Conservation (phyloP, 2,888 invertebrate genomes). For the Eustalomyia histrio region DNA sequence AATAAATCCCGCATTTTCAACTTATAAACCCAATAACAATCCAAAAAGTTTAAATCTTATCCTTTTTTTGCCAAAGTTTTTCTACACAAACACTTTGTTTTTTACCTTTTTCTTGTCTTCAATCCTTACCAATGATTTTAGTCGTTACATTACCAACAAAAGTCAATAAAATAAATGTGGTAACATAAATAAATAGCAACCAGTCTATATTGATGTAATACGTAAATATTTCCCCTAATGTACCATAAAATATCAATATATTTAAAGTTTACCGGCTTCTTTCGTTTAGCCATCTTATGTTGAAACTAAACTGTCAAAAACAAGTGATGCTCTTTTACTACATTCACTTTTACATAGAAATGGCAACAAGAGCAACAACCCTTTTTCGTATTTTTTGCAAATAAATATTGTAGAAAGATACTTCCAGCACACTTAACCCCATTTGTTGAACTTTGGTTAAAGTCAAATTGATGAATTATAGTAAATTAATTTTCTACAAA, state of each 20-base stretch:
- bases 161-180: slow-evolving; percentile 62
- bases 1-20: too few species aligned
- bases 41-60: neutral
- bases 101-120: neutral
- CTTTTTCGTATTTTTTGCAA: slow-evolving; percentile 17
- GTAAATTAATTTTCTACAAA: slow-evolving; percentile 74
- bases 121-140: neutral
- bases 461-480: slow-evolving; percentile 76
- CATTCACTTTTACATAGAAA: neutral
- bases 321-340: slow-evolving; percentile 59
- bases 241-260: slow-evolving; percentile 61
- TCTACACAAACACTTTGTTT: neutral
- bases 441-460: slow-evolving; percentile 62
- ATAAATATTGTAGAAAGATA: slow-evolving; percentile 1
- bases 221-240: slow-evolving; percentile 50
- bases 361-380: slow-evolving; percentile 50
- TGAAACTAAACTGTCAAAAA: slow-evolving; percentile 59
- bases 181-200: slow-evolving; percentile 59
- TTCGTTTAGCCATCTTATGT: slow-evolving; percentile 20
- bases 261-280: slow-evolving; percentile 42
- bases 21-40: too few species aligned
- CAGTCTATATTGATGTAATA: slow-evolving; percentile 13
- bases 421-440: slow-evolving; percentile 64
- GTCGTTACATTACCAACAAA: slow-evolving; percentile 3
- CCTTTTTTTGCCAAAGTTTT: neutral